Base-by-base conservation (phyloP, 1,140 invertebrate genomes). In the Drosophila mayri region DNA sequence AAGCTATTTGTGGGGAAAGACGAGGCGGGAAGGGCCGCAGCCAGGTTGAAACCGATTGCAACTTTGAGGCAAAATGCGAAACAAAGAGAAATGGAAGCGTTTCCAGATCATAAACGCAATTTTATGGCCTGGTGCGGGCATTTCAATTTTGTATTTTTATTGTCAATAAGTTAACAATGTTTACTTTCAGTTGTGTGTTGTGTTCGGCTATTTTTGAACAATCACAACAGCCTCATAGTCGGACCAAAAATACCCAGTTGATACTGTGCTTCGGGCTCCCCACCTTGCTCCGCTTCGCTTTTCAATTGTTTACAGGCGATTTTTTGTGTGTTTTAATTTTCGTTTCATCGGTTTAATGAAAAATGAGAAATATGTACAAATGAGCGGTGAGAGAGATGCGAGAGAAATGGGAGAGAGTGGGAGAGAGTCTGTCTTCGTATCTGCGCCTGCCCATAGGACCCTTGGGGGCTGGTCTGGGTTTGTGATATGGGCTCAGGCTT, bases 131-230 rank as follows among this genome's bases (percentile, higher is more conserved):
- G 57, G 54, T 72, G 65, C 55, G 66, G 68, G 81, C 61, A 86
- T 78, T 84, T 66, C 46, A 55, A 52, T 61, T 70, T 84, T 87
- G 75, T 87, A 70, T 90, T 88, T 87, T 90, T 90, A 88, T 88
- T 80, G 84, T 71, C 84, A 88, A 78, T 84, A 83, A 83, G 80
- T 77, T 90, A 88, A 88, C 84, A 88, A 84, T 88, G 84, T 88
- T 88, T 88, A 88, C 84, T 77, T 84, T 88, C 55, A 63, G 76
- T 58, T 77, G 59, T 77, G 73, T 72, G 65, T 80, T 73, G 62
- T 62, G 62, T 43, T 65, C 20, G 55, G 41, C 81, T 88, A 81
- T 84, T 81, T 88, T 90, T 85, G 68, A 81, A 65, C 68, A 84
- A 88, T 61, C 86, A 66, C 78, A 80, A 49, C 60, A 72, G 30